Evolutionary conservation across 2,797 vertebrate species (phyloP), one percentile per base, ranked within the genome.

Genomic region (Sebastes ruberrimus): DNA sequence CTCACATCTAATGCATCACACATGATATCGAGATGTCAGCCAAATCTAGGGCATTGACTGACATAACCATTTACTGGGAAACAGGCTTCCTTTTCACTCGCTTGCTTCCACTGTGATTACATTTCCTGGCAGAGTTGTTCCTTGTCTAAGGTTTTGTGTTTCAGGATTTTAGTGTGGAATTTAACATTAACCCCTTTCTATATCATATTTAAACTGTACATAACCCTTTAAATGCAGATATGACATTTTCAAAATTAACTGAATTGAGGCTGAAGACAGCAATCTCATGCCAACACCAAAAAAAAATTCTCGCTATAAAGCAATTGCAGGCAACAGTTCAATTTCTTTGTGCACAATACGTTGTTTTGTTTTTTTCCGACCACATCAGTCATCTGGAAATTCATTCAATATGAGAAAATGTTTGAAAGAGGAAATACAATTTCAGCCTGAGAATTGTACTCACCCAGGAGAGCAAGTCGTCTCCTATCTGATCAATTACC

Each of bases 381-480:
- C 38, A 55, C 59, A 93, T 88, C 85, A 79, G 67, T 88, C 86
- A 81, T 86, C 76, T 78, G 84, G 66, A 87, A 88, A 89, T 86
- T 2, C 62, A 85, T 87, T 89, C 74, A 92, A 75, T 80, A 82
- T 20, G 62, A 81, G 67, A 74, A 81, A 88, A 82, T 78, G 75
- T 83, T 80, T 85, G 46, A 90, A 76, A 87, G 49, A 52, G 78
- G 68, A 85, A 88, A 89, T 67, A 89, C 81, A 81, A 86, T 91
- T 90, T 85, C 74, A 85, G 65, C 52, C 32, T 46, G 63, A 84
- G 62, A 88, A 88, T 68, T 84, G 70, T 82, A 93, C 94, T 97
- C 96, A 99, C 98, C 98, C 98, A 98, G 76, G 93, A 96, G 78
- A 98, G 95, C 92, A 99, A 93, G 90, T 99, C 97, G 32, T 99